Conservation (phyloP, 1,140 invertebrate genomes). For the Sycophila sp. region DNA sequence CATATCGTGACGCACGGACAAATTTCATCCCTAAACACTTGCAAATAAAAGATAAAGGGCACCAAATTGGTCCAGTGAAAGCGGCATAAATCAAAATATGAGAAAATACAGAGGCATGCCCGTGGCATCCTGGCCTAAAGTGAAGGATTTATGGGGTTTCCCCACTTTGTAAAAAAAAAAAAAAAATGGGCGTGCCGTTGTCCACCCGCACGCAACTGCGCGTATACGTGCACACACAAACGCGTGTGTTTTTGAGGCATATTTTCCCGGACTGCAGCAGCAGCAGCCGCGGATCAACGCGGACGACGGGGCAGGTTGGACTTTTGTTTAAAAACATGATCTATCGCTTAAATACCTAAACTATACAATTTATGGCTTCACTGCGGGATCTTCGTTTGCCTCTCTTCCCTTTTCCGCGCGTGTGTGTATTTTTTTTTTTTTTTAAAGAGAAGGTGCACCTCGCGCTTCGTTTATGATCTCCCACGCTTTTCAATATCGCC, state of each 20-base stretch:
- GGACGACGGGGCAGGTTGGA: conserved; percentile 24
- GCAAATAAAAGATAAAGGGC: conserved; percentile 61
- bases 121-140: too few relatives aligned
- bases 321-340: conserved; percentile 66
- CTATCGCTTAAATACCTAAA: conserved; percentile 62
- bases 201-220: conserved; percentile 1
- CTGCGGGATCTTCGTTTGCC: conserved; percentile 35
- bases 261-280: conserved; percentile 31
- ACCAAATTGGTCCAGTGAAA: conserved; percentile 61
- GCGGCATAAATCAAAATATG: conserved; percentile 64
- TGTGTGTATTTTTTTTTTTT: conserved; percentile 11
- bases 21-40: conserved; percentile 58
- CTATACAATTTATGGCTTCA: conserved; percentile 58
- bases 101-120: conserved; percentile 56
- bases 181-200: conserved; percentile 46
- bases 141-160: conserved; percentile 62
- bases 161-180: conserved; percentile 42
- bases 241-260: neutral
- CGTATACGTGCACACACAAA: neutral
- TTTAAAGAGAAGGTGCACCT: too few relatives aligned
- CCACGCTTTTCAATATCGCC: too few relatives aligned
- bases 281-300: conserved; percentile 50
- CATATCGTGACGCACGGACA: conserved; percentile 43
- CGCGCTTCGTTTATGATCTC: conserved; percentile 18
- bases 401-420: conserved; percentile 22